Evolutionary conservation across 1,140 invertebrate species (phyloP), one percentile per base, ranked within the genome.

Genomic region (Helicoverpa zea): DNA sequence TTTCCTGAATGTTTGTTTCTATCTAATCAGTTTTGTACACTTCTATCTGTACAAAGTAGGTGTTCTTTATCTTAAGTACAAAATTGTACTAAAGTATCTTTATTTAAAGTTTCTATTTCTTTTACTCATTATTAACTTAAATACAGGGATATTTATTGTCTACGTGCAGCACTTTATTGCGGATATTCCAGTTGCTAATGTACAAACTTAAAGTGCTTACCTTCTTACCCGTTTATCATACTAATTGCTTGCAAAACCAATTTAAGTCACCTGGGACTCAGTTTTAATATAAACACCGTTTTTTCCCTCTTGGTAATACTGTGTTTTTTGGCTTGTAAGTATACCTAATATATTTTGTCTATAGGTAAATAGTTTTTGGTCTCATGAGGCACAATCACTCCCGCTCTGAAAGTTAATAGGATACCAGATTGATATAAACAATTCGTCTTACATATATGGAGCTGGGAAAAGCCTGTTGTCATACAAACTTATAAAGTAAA

Each of bases 381-480:
- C 56, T 59, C 30, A 11, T 3, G 56, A 58, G 54, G 49, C 30
- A 18, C 35, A 59, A 61, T 74, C 56, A 74, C 35, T 74, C 56
- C 35, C 14, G n/a, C 16, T 47, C 56, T 10, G 35, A 59, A 61
- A 47, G 35, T 58, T 14, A 74, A 74, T 74, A 59, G 12, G 4
- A 18, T 13, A 59, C 2, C 54, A 74, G 35, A 74, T 58, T 59
- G 56, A 74, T 23, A 74, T 9, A 49, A 18, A 74, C 29, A 59
- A 59, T 58, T 18, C 14, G 29, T 54, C 18, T 52, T 43, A 47
- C 49, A 72, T 12, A 72, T 70, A 13, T 5, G 12, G 18, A n/a
- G 3, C 13, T 29, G 4, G 13, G 23, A 10, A 64, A 43, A 9
- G 12, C 2, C 14, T 64, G 35, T 7, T 63, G 14, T 29, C n/a